Base-by-base conservation (phyloP, 2,113 vertebrate species). In the Corythaixoides concolor region DNA sequence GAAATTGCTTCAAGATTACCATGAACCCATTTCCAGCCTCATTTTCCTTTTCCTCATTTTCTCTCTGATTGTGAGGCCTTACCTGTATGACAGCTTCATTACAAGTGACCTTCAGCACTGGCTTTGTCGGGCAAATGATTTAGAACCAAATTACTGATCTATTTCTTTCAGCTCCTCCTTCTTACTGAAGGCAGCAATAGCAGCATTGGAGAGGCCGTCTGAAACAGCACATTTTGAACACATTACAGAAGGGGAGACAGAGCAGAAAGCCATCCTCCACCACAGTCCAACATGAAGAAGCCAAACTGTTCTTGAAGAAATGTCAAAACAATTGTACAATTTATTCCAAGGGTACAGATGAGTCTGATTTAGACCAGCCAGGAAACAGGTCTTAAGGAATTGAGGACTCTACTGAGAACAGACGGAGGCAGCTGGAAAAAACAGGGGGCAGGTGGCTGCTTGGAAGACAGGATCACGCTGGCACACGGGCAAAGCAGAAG, bases 91-190 rank as follows among this genome's bases (percentile, higher is more conserved):
- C 92, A 95, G 95, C 93, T 93, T 94, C 95, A 97, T 96, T 97
- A 95, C 84, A 26, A 37, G 85, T 33, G 84, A 97, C 97, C 97
- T 98, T 97, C 95, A 76, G 87, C 89, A 39, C 68, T 11, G 26
- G 59, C 70, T 74, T 89, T 83, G 75, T 88, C 85, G 79, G 75
- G 68, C 85, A 92, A 74, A 94, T 93, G 95, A 97, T 96, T 97
- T 97, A 96, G 90, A 92, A 92, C 66, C 94, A 95, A 91, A 95
- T 96, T 87, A 94, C 72, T 33, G 67, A 63, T 83, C 62, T 73
- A 17, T 85, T 94, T 80, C 69, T 87, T 78, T 81, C 82, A 52
- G 41, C 79, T 83, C 64, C 55, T 89, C 60, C 80, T 58, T 85
- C 43, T 64, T 26, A 35, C 32, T 47, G 56, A 55, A 41, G 50